These are phyloP conservation scores for Temnothorax rugatulus DNA, from an alignment of 2,888 invertebrate species.

Conservation along the genomic window DNA sequence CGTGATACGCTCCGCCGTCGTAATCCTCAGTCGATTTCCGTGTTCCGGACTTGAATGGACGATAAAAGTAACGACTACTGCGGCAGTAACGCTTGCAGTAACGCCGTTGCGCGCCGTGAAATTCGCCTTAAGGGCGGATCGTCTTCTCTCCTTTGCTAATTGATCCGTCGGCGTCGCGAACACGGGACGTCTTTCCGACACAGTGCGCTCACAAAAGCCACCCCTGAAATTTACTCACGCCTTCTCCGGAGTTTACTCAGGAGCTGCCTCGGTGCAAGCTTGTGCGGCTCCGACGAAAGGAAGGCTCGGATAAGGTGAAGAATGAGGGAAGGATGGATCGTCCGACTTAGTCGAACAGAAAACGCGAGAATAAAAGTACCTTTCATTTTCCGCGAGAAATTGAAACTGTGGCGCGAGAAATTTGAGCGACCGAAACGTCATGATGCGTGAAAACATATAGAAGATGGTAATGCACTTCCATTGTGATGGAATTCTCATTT, in stretches of 20 bases:
- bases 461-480: background rate
- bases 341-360: conserved; percentile 44
- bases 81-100: conserved; percentile 66
- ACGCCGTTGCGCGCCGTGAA: conserved; percentile 54
- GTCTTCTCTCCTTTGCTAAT: conserved; percentile 61
- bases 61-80: conserved; percentile 73
- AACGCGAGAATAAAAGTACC: conserved; percentile 52
- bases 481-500: background rate
- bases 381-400: conserved; percentile 49
- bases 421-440: conserved; percentile 2
- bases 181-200: conserved; percentile 58
- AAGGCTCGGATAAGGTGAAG: conserved; percentile 27
- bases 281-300: conserved; percentile 18
- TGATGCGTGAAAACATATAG: conserved; percentile 6
- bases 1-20: conserved; percentile 46
- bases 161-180: conserved; percentile 65
- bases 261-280: conserved; percentile 25
- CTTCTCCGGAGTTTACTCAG: conserved; percentile 51
- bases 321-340: conserved; percentile 35
- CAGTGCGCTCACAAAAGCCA: conserved; percentile 49
- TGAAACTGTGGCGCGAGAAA: conserved; percentile 25
- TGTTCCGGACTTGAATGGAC: conserved; percentile 64
- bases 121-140: conserved; percentile 45
- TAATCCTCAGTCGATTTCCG: conserved; percentile 69
- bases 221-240: conserved; percentile 67